Evolutionary conservation across 1,140 invertebrate genomes (phyloP).

Genomic region (Phortica variegata): DNA sequence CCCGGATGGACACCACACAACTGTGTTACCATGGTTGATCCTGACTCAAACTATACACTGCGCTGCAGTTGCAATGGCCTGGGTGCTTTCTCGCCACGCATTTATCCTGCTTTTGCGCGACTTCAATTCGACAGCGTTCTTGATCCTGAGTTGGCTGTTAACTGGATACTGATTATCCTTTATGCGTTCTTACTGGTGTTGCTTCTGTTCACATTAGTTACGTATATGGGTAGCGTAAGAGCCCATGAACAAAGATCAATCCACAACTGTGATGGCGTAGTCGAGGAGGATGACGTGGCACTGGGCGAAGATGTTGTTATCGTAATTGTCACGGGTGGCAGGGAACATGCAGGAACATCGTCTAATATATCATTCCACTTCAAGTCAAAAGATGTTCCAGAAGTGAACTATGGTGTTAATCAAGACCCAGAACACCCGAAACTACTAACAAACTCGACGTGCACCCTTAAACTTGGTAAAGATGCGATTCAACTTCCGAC

Average conservation of each 20-base stretch:
- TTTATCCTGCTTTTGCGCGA: slow-evolving; percentile 14
- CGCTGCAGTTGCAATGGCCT: slow-evolving; percentile 12
- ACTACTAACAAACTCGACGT: slow-evolving; percentile 13
- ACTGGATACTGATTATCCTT: not conserved
- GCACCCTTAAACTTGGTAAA: not conserved
- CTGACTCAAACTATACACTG: not conserved
- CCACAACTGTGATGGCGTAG: not conserved
- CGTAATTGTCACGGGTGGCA: slow-evolving; percentile 15
- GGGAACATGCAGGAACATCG: slow-evolving; percentile 17
- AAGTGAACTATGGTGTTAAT: slow-evolving; percentile 6
- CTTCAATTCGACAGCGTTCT: not conserved
- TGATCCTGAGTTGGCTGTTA: not conserved
- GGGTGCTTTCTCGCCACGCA: slow-evolving; percentile 10
- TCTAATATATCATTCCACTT: slow-evolving; percentile 22
- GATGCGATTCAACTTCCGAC: slow-evolving; percentile 15
- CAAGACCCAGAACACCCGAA: slow-evolving; percentile 17
- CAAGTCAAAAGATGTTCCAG: slow-evolving; percentile 1
- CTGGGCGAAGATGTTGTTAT: slow-evolving; percentile 6
- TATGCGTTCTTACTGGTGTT: not conserved
- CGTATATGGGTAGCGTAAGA: not conserved
- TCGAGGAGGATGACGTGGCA: not conserved
- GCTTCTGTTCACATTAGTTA: not conserved
- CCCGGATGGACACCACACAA: slow-evolving; percentile 13
- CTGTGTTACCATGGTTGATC: slow-evolving; percentile 10
- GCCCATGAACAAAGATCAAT: not conserved